phyloP scores from a whole-genome alignment of 2,888 invertebrate species.

The Smittia sp. region DNA sequence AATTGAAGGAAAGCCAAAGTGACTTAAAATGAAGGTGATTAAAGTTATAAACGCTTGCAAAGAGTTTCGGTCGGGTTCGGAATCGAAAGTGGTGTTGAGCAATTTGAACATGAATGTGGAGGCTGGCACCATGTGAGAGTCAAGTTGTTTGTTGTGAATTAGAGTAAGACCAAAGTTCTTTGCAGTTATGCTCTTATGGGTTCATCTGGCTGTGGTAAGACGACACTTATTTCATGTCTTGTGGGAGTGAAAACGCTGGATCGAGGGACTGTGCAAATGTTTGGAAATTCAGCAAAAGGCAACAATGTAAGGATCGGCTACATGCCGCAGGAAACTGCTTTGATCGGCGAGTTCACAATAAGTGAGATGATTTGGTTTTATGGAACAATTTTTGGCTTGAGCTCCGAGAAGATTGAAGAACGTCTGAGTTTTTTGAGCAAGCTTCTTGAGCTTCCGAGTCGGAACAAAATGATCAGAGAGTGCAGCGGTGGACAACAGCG shows the following conservation, averaged over 20 bases:
- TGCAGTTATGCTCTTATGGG: slow-evolving; percentile 74
- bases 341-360: slow-evolving; percentile 69
- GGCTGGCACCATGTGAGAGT: background rate
- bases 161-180: background rate
- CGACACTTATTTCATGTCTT: slow-evolving; percentile 56
- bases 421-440: slow-evolving; percentile 62
- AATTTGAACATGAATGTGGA: background rate
- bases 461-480: slow-evolving; percentile 59
- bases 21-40: background rate
- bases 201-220: slow-evolving; percentile 80
- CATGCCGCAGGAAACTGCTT: slow-evolving; percentile 74
- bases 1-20: too few species aligned
- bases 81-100: background rate
- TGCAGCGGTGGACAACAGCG: slow-evolving; percentile 81
- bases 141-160: background rate
- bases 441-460: slow-evolving; percentile 68
- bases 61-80: background rate
- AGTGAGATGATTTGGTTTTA: slow-evolving; percentile 76
- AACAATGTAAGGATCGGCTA: slow-evolving; percentile 68
- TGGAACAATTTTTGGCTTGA: slow-evolving; percentile 73
- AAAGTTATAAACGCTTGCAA: background rate
- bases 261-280: slow-evolving; percentile 64
- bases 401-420: slow-evolving; percentile 57
- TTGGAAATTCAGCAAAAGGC: slow-evolving; percentile 53
- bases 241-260: slow-evolving; percentile 70